Conservation (phyloP, 2,113 vertebrate species). For the Mandrillus leucophaeus region DNA sequence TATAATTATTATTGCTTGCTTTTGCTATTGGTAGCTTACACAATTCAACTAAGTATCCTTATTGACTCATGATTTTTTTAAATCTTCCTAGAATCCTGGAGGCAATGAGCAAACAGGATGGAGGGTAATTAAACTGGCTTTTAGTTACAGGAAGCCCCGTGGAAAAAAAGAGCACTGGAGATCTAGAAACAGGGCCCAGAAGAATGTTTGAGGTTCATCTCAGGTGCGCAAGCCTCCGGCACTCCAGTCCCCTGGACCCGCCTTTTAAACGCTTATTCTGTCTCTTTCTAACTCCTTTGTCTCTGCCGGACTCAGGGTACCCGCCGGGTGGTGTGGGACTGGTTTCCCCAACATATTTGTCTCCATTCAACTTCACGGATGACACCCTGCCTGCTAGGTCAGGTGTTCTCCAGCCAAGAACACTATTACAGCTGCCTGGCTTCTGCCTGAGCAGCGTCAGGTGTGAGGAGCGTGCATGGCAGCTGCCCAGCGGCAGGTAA, state of each 20-base stretch:
- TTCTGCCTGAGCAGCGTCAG: not conserved
- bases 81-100: not conserved
- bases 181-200: not conserved
- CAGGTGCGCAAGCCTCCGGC: accelerated
- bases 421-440: not conserved
- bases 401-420: not conserved
- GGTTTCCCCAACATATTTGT: not conserved
- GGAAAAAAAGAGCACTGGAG: not conserved
- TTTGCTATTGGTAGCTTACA: not conserved
- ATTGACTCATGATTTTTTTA: not conserved
- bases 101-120: not conserved
- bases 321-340: too few relatives aligned
- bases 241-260: too few relatives aligned
- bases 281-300: too few relatives aligned
- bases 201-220: not conserved
- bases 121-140: not conserved
- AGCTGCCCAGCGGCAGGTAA: not conserved
- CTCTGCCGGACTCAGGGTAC: too few relatives aligned
- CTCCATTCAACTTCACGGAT: not conserved
- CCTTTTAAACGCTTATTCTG: too few relatives aligned
- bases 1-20: not conserved
- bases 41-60: not conserved
- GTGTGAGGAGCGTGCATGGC: not conserved
- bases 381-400: not conserved
- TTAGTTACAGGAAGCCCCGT: not conserved